phyloP scores from a whole-genome alignment of 2,113 vertebrate species.

The Callipepla californica region DNA sequence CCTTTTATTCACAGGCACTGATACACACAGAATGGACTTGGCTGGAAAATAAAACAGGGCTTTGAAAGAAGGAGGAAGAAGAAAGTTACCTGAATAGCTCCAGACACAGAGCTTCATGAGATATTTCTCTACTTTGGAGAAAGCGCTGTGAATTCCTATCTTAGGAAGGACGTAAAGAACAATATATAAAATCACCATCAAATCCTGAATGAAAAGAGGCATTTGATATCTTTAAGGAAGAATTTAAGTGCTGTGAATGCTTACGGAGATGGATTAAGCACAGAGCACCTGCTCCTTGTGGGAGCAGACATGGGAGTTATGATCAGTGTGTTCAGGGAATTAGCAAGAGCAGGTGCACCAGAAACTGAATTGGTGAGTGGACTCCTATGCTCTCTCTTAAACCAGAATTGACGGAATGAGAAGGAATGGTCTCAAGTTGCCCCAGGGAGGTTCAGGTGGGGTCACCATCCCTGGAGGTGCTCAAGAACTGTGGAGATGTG shows the following conservation, averaged over 20 bases:
- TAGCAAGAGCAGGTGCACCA: neutral
- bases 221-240: neutral
- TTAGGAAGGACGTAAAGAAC: neutral
- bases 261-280: neutral
- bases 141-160: neutral
- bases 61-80: slow-evolving; percentile 14
- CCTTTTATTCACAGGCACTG: slow-evolving; percentile 52
- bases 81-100: slow-evolving; percentile 34
- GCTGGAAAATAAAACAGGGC: slow-evolving; percentile 31
- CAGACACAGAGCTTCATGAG: neutral
- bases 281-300: neutral
- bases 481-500: too few relatives aligned
- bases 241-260: neutral
- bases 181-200: neutral
- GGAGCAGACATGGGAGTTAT: neutral
- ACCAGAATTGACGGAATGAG: neutral
- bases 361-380: rapidly evolving
- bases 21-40: slow-evolving; percentile 30
- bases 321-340: neutral
- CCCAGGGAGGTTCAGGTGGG: too few relatives aligned
- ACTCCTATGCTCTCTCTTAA: neutral
- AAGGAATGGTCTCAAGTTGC: too few relatives aligned
- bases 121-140: neutral
- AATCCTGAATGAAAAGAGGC: neutral
- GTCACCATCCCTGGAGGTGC: too few relatives aligned